Conservation (phyloP, 2,113 vertebrate species). For the Cyrtonyx montezumae region DNA sequence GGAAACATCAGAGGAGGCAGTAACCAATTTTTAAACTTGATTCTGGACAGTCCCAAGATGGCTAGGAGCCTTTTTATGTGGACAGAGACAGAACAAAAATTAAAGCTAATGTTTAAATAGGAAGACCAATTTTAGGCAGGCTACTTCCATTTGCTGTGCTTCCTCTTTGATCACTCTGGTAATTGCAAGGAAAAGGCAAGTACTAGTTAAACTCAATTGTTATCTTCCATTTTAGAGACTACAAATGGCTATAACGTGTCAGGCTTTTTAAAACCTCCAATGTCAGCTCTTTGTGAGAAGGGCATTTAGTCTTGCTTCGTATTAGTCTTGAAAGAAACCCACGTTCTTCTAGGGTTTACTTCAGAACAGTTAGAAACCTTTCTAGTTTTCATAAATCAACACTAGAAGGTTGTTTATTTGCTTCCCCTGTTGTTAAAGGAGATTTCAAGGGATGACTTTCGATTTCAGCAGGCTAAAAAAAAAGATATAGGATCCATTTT, state of each 20-base stretch:
- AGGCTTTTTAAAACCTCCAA: not conserved
- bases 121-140: not conserved
- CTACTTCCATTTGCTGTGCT: not conserved
- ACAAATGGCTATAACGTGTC: not conserved
- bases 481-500: not conserved
- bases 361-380: not conserved
- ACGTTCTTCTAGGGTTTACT: not conserved
- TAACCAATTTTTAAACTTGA: not conserved
- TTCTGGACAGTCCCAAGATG: not conserved
- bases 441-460: not conserved
- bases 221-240: slow-evolving; percentile 19
- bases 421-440: not conserved
- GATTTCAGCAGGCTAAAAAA: not conserved
- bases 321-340: not conserved
- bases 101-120: not conserved
- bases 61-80: not conserved
- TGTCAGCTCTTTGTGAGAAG: not conserved
- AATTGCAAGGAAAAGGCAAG: slow-evolving; percentile 29
- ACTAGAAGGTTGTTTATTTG: not conserved
- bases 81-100: not conserved
- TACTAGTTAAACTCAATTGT: slow-evolving; percentile 1
- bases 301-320: not conserved
- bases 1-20: not conserved
- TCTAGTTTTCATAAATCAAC: not conserved
- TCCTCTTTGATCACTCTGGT: slow-evolving; percentile 10